Evolutionary conservation across 2,113 vertebrate genomes (phyloP), one percentile per base, ranked within the genome.

Genomic region (Sapajus apella): DNA sequence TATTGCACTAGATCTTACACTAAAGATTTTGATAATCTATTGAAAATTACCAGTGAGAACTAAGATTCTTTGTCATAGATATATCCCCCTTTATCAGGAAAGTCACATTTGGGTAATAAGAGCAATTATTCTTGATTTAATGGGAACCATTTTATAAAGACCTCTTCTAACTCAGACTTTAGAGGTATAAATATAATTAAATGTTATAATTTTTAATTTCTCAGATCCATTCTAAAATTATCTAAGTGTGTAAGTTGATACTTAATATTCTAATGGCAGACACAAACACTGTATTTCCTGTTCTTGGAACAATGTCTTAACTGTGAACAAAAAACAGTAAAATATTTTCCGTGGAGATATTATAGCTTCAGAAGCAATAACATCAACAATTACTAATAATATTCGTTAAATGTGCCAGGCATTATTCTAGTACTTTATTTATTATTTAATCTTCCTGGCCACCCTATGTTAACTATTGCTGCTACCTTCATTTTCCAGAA

Each of bases 11-110:
- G 83, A 92, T 91, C 79, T 90, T 94, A 92, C 77, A 95, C 75
- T 90, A 75, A 91, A 97, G 95, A 92, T 92, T 97, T 94, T 90
- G 84, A 84, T 96, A 84, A 87, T 94, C 87, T 90, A 1, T 70
- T 87, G 64, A 90, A 92, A 85, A 95, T 89, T 58, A n/a, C 75
- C 50, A 94, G 0, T 75, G 90, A 11, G 61, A 89, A 87, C 45
- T 91, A 95, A 86, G 83, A 58, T 77, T 66, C 83, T 83, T 92
- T 95, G 87, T 96, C 52, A 66, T 21, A 66, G 64, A 85, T 27
- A 18, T 10, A 64, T 66, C 35, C 6, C 23, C 84, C 14, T 91
- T 68, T 89, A 79, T 86, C 43, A 94, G 40, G 40, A 90, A 87
- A 76, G 81, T 92, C 52, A 61, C 61, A 72, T 64, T 52, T 32